Evolutionary conservation across 2,888 invertebrate species (phyloP), one percentile per base, ranked within the genome.

Genomic region (Acrocyrtus sp.): DNA sequence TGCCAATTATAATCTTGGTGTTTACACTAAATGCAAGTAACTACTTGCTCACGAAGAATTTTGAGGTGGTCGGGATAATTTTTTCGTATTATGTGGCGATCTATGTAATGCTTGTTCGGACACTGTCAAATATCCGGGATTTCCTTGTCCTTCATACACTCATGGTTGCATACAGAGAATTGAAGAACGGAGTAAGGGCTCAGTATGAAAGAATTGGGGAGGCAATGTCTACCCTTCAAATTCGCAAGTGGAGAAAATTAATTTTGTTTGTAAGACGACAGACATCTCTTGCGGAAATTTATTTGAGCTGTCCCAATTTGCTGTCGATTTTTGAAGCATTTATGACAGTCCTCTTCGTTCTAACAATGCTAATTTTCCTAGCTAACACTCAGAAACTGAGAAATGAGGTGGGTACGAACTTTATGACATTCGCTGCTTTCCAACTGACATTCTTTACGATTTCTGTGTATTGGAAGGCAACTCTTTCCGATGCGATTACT

Each of bases 321-420:
- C 57, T 34, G 47, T 21, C 66, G 21, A 48, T 66, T 6, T 50
- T 66, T 24, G 56, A 57, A n/a, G 48, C 39, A 19, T 66, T 66
- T 26, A 12, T 19, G 10, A n/a, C 39, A 3, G 22, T 56, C 2
- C 39, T 66, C 0, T 3, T 66, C 10, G 57, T 57, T 15, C 24
- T 57, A 3, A 48, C 56, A 1, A 56, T 57, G 48, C 5, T 39
- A 1, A 10, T 24, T 1, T 66, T 66, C 39, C 66, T 66, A 22
- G 56, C 48, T 48, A 57, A 48, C 48, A 57, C 56, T 24, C 19
- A 50, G 12, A 48, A 8, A 2, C 19, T 66, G 17, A 34, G 1
- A 1, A 34, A 8, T 5, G 15, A 8, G 3, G 54, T 6, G 34
- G 39, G 17, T 4, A 15, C 45, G 4, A 57, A 57, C 24, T 66